These are phyloP conservation scores for Acanthochromis polyacanthus DNA, from an alignment of 2,113 vertebrate species.

Conservation along the genomic window DNA sequence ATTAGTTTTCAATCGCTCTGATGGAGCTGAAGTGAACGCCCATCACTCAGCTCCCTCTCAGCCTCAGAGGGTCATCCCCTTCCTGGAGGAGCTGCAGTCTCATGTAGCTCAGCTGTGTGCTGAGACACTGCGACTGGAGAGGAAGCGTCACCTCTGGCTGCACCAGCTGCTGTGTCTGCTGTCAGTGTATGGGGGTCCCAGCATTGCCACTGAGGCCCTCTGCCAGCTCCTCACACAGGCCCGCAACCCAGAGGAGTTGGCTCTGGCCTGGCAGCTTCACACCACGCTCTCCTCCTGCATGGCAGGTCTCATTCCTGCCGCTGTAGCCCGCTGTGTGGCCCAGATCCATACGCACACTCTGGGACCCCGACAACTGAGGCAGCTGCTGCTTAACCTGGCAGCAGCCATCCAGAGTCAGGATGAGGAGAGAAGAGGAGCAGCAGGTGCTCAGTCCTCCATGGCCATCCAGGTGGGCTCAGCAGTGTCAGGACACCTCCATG, in stretches of 20 bases:
- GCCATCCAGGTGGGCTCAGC: constrained; percentile 85
- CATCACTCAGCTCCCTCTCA: constrained; percentile 71
- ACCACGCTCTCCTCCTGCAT: constrained; percentile 90
- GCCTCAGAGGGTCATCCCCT: constrained; percentile 86
- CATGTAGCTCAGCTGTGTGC: constrained; percentile 90
- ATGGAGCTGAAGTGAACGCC: constrained; percentile 72
- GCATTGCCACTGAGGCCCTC: constrained; percentile 91
- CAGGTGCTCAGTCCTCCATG: constrained; percentile 81
- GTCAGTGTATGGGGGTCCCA: constrained; percentile 89
- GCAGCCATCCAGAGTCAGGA: constrained; percentile 87
- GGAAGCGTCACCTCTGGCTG: constrained; percentile 93
- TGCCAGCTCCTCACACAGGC: constrained; percentile 90
- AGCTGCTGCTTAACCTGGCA: constrained; percentile 89
- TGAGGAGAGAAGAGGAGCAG: constrained; percentile 72
- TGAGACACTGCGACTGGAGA: constrained; percentile 89
- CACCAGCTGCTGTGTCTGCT: constrained; percentile 92
- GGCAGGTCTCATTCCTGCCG: constrained; percentile 85
- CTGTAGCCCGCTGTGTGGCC: constrained; percentile 87
- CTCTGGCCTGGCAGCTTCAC: constrained; percentile 90
- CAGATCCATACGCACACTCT: constrained; percentile 91
- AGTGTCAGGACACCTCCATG: constrained; percentile 86
- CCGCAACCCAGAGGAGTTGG: constrained; percentile 89
- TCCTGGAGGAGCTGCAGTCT: constrained; percentile 89
- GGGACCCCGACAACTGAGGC: constrained; percentile 82
- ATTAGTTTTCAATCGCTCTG: constrained; percentile 88